These are phyloP conservation scores for Pristionchus arcanus DNA, from an alignment of 2,888 invertebrate genomes.

Conservation along the genomic window DNA sequence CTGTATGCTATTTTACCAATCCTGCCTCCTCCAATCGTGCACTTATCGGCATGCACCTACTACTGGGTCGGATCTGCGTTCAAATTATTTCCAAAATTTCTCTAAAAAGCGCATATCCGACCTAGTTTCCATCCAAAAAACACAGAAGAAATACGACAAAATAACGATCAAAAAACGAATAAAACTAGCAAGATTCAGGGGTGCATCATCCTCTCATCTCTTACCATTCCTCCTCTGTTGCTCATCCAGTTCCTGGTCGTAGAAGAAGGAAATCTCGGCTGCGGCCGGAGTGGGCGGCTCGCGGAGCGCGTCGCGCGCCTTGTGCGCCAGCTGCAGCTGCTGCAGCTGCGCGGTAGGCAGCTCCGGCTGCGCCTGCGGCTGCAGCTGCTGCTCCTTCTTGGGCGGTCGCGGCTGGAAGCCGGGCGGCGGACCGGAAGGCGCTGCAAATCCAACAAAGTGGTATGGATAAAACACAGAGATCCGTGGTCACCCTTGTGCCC, in stretches of 20 bases:
- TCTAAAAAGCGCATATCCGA: not conserved
- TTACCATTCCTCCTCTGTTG: slow-evolving; percentile 4
- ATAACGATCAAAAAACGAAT: too few species aligned
- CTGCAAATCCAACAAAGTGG: not conserved
- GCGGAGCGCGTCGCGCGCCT: not conserved
- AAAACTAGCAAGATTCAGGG: not conserved
- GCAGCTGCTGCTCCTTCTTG: not conserved
- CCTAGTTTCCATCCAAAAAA: not conserved
- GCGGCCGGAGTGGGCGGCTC: not conserved
- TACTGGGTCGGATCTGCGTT: not conserved
- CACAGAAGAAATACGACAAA: not conserved
- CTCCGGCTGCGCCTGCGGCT: not conserved
- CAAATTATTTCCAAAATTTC: not conserved
- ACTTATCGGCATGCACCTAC: too few species aligned
- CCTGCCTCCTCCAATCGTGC: too few species aligned
- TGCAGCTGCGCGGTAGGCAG: not conserved
- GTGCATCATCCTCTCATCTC: not conserved
- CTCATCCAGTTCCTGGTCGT: slow-evolving; percentile 16
- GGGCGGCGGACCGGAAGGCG: not conserved
- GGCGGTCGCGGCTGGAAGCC: not conserved
- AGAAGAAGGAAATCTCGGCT: slow-evolving; percentile 38
- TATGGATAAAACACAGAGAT: too few species aligned
- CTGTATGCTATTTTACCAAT: too few species aligned
- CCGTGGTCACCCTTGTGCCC: too few species aligned
- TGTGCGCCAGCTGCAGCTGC: not conserved